Conservation (phyloP, 2,113 vertebrate species). For the Columbina picui region DNA sequence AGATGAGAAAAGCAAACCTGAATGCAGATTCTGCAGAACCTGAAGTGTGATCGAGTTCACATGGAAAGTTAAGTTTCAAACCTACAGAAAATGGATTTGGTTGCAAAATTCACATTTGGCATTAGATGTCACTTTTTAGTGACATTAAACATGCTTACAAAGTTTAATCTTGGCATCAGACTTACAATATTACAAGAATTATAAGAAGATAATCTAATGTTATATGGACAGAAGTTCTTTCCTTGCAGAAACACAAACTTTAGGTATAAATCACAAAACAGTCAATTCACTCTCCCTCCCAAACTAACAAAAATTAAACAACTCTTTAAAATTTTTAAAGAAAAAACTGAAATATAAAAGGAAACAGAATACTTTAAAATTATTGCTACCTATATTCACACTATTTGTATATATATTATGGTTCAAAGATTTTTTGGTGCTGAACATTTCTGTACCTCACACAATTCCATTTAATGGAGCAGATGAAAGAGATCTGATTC, state of each 20-base stretch:
- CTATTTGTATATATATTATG: not conserved
- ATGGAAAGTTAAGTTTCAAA: not conserved
- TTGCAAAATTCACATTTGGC: not conserved
- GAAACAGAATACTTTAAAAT: not conserved
- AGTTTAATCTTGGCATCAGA: not conserved
- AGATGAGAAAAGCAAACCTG: not conserved
- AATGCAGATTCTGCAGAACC: not conserved
- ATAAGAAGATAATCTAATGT: not conserved
- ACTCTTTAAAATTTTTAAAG: rapidly evolving
- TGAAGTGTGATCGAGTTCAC: not conserved
- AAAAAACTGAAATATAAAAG: not conserved
- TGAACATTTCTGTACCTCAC: not conserved
- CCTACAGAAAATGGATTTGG: not conserved
- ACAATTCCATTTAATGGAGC: not conserved
- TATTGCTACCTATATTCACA: not conserved
- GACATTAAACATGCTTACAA: not conserved
- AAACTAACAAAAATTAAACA: not conserved
- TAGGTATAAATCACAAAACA: not conserved
- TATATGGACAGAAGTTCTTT: not conserved
- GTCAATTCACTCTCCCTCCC: rapidly evolving
- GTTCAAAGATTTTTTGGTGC: not conserved
- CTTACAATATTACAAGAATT: not conserved
- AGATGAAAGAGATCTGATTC: not conserved
- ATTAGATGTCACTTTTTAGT: not conserved
- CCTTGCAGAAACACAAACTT: not conserved